A percentile compares a stretch with the other conserved stretches of the same genome.
Conservation (phyloP, 2,113 vertebrate species). For the Formicarius rufipectus region DNA sequence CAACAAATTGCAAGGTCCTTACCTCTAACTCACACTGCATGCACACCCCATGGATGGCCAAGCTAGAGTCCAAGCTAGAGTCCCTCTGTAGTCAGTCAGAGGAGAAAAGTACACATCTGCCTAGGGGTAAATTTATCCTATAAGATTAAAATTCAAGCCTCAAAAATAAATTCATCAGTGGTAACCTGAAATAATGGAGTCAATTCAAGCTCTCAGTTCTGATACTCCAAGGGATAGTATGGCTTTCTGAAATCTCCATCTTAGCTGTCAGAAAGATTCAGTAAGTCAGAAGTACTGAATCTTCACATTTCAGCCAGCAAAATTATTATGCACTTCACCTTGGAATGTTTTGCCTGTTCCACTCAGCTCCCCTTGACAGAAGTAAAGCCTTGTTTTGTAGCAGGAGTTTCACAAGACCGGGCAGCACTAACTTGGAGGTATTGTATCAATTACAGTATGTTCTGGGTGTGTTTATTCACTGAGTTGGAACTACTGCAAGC, state of each 20-base stretch:
- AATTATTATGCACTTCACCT: not conserved
- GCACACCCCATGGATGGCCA: not conserved
- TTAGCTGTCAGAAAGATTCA: not conserved
- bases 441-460: not conserved
- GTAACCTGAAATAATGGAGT: not conserved
- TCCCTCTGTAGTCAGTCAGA: not conserved
- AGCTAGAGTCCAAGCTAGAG: too few relatives aligned
- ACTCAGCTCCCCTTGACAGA: not conserved
- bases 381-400: not conserved
- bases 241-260: not conserved
- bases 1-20: not conserved
- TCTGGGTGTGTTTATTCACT: not conserved
- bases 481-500: not conserved
- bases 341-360: not conserved
- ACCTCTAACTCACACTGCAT: not conserved
- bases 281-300: not conserved
- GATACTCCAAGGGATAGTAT: not conserved
- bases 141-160: not conserved
- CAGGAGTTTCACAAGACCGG: not conserved
- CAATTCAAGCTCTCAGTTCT: not conserved
- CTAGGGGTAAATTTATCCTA: not conserved
- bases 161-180: not conserved
- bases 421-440: not conserved
- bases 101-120: not conserved
- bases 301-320: not conserved